Percentiles rank a stretch among this genome's conserved stretches.
These are phyloP conservation scores for Drosophila melanosoma DNA, from an alignment of 2,888 invertebrate genomes.

Conservation along the genomic window DNA sequence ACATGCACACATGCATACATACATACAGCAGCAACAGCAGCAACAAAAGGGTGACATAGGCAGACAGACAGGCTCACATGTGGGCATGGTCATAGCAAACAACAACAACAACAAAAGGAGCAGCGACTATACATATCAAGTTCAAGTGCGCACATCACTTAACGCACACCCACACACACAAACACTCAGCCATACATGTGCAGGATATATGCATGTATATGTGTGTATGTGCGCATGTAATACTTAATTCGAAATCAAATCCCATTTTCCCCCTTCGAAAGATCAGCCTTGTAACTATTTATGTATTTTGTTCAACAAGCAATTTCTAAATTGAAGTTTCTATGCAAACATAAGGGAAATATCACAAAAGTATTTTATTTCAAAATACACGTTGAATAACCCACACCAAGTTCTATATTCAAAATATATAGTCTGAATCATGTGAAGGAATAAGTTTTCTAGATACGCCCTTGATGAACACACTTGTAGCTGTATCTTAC, in stretches of 20 bases:
- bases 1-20: not conserved
- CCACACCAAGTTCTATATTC: not conserved
- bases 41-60: slow-evolving; percentile 22
- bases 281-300: not conserved
- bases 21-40: not conserved
- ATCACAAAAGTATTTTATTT: not conserved
- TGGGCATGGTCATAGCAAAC: slow-evolving; percentile 16
- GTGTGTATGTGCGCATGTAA: not conserved
- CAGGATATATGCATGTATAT: not conserved
- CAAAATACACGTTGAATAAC: not conserved
- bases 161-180: slow-evolving; percentile 14
- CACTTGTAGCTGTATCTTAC: slow-evolving; percentile 33
- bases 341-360: not conserved
- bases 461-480: slow-evolving; percentile 1
- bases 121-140: slow-evolving; percentile 46
- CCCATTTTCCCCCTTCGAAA: not conserved
- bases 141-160: slow-evolving; percentile 51
- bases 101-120: slow-evolving; percentile 11
- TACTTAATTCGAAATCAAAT: no score
- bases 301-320: not conserved
- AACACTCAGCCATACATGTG: not conserved
- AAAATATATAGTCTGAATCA: not conserved
- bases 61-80: slow-evolving; percentile 11
- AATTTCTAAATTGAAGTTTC: not conserved
- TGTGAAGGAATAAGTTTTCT: not conserved